Percentiles rank a stretch among this genome's conserved stretches.
phyloP scores from a whole-genome alignment of 2,888 invertebrate genomes.

The Netelia inedita region DNA sequence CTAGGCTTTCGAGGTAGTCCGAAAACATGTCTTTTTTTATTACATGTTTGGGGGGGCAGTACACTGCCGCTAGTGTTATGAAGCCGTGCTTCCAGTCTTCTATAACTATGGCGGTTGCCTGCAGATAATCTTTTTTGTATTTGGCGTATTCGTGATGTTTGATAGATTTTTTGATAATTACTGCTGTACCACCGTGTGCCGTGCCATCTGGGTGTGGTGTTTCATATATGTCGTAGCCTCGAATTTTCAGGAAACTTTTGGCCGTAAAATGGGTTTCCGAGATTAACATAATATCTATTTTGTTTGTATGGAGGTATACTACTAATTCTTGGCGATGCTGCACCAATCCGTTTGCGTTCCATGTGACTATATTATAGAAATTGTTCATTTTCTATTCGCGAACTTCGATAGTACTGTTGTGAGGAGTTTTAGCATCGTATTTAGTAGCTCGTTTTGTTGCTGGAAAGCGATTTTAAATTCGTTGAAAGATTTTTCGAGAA shows the following conservation, averaged over 20 bases:
- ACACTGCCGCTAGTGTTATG: slow-evolving; percentile 67
- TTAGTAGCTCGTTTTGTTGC: slow-evolving; percentile 15
- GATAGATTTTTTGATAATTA: slow-evolving; percentile 63
- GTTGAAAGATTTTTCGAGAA: slow-evolving; percentile 23
- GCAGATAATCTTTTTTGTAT: no score
- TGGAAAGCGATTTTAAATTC: slow-evolving; percentile 19
- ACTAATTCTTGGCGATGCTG: slow-evolving; percentile 53
- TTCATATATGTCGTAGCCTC: slow-evolving; percentile 31
- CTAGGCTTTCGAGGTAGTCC: slow-evolving; percentile 66
- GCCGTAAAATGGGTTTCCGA: slow-evolving; percentile 63
- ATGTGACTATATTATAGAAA: slow-evolving; percentile 50
- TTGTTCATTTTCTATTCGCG: slow-evolving; percentile 22
- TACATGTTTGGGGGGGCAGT: slow-evolving; percentile 69
- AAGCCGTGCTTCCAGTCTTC: slow-evolving; percentile 65
- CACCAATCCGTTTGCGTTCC: slow-evolving; percentile 60
- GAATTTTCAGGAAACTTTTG: slow-evolving; percentile 62
- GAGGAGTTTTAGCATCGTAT: slow-evolving; percentile 25
- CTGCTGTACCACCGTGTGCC: slow-evolving; percentile 50
- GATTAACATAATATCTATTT: slow-evolving; percentile 36
- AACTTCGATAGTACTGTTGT: slow-evolving; percentile 21
- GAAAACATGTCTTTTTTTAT: slow-evolving; percentile 63
- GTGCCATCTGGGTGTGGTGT: slow-evolving; percentile 64
- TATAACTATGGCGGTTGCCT: slow-evolving; percentile 64
- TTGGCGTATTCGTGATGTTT: slow-evolving; percentile 61
- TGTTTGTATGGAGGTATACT: slow-evolving; percentile 45